A percentile compares a stretch with the other conserved stretches of the same genome.
phyloP scores from a whole-genome alignment of 2,888 invertebrate genomes.

The Dendrolimus houi region DNA sequence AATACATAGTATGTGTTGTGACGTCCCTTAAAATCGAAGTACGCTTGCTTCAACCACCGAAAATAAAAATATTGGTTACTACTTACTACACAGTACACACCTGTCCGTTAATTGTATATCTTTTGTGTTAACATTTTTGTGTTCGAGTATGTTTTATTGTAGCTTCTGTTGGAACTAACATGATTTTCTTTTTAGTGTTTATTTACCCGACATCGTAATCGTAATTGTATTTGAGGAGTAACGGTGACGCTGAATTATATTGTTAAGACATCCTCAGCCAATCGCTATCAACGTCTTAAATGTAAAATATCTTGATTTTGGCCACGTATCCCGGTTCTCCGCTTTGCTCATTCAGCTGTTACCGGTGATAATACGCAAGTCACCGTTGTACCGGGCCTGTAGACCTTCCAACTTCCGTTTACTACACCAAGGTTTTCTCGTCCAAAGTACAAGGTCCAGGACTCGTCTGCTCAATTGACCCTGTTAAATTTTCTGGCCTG shows the following conservation, averaged over 20 bases:
- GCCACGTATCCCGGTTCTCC: too few relatives aligned
- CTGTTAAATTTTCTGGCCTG: too few relatives aligned
- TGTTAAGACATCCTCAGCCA: too few relatives aligned
- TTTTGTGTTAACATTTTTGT: slow-evolving; percentile 41
- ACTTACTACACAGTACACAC: slow-evolving; percentile 21
- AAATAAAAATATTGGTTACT: slow-evolving; percentile 30
- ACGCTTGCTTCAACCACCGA: slow-evolving; percentile 45
- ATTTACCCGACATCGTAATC: slow-evolving; percentile 52
- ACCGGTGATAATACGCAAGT: too few relatives aligned
- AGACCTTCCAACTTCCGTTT: too few relatives aligned
- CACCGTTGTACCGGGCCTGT: too few relatives aligned
- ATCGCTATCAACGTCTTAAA: too few relatives aligned
- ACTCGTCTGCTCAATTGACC: too few relatives aligned
- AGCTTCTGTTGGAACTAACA: slow-evolving; percentile 42
- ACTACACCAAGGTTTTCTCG: too few relatives aligned
- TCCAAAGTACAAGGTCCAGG: too few relatives aligned
- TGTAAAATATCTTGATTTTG: too few relatives aligned
- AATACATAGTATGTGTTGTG: slow-evolving; percentile 56
- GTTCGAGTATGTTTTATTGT: slow-evolving; percentile 20
- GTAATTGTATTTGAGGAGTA: slow-evolving; percentile 28
- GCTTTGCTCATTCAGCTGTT: too few relatives aligned
- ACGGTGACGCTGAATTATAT: neutral
- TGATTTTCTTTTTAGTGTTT: slow-evolving; percentile 50
- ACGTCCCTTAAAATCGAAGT: slow-evolving; percentile 47
- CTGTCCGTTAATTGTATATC: slow-evolving; percentile 37